Base-by-base conservation (phyloP, 1,140 invertebrate species). In the Aphaenogaster rudis region DNA sequence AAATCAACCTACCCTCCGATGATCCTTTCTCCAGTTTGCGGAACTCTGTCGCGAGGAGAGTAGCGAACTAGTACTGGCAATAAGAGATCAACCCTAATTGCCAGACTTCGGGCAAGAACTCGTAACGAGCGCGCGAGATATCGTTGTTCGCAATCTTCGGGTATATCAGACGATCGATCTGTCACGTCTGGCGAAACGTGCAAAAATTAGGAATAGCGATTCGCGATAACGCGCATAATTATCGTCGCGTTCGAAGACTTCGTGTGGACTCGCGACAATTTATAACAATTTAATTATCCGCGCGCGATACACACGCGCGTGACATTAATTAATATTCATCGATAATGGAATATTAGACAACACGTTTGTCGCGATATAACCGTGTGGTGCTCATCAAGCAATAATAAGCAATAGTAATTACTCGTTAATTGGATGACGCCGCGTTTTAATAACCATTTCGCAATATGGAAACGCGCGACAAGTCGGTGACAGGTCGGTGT, bases 1-100 rank as follows among this genome's bases (percentile, higher is more conserved):
- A 88, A 91, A 91, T 90, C 89, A 90, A 91, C 82, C 87, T 85
- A 63, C 45, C 66, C 90, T 77, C 71, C 74, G 67, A 74, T 42
- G 13, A 80, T 45, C 78, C 80, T 82, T 82, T 82, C 80, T 74
- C 42, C 39, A 61, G 80, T 74, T 61, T 74, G 17, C 80, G 54
- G 1, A 82, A 82, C 54, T 84, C 69, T 54, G 80, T 76, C 52
- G 57, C 42, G 28, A 61, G 17, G 2, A 74, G 54, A 13, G 39
- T n/a, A 15, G 7, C 42, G 7, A 84, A 76, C 54, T 74, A 39
- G 28, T 39, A 21, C 67, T 50, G 13, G 67, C 45, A 84, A 76
- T 84, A 84, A 84, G 69, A 76, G 54, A 84, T 84, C 69, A 76
- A 39, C n/a, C n/a, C 80, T 76, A 84, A 84, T 84, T 84, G 69